phyloP scores from a whole-genome alignment of 2,113 vertebrate species.

The Rhinichthys klamathensis region DNA sequence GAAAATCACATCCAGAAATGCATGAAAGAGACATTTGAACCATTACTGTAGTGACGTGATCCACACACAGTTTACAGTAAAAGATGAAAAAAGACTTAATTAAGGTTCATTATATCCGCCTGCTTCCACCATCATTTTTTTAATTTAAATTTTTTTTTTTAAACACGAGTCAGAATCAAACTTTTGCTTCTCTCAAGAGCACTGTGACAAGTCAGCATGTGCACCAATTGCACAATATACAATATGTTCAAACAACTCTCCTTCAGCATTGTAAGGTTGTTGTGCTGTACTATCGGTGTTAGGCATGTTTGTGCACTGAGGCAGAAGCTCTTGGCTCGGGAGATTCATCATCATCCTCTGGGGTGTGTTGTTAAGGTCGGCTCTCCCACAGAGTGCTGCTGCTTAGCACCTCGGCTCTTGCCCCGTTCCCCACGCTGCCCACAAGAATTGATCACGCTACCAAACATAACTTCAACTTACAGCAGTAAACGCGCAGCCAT shows the following conservation, averaged over 20 bases:
- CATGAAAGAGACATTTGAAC: not conserved
- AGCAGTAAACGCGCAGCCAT: not conserved
- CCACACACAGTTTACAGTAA: not conserved
- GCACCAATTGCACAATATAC: not conserved
- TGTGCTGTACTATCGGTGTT: conserved; percentile 6
- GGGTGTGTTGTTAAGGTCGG: conserved; percentile 66
- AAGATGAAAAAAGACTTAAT: not conserved
- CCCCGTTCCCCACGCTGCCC: conserved; percentile 39
- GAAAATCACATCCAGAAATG: not conserved
- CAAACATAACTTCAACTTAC: conserved; percentile 8
- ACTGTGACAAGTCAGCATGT: not conserved
- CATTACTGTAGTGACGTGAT: not conserved
- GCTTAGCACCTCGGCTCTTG: conserved; percentile 70
- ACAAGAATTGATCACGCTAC: conserved; percentile 23
- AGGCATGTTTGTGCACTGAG: conserved; percentile 41
- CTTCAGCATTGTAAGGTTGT: not conserved
- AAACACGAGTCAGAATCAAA: not conserved
- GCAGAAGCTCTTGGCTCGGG: conserved; percentile 45
- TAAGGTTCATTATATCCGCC: no score
- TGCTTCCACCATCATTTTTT: not conserved
- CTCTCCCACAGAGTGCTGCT: conserved; percentile 69
- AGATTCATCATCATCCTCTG: conserved; percentile 59
- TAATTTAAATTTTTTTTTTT: not conserved
- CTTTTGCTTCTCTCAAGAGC: not conserved
- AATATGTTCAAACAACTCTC: not conserved